These are phyloP conservation scores for Eupeodes latifasciatus DNA, from an alignment of 2,888 invertebrate genomes.

Conservation along the genomic window DNA sequence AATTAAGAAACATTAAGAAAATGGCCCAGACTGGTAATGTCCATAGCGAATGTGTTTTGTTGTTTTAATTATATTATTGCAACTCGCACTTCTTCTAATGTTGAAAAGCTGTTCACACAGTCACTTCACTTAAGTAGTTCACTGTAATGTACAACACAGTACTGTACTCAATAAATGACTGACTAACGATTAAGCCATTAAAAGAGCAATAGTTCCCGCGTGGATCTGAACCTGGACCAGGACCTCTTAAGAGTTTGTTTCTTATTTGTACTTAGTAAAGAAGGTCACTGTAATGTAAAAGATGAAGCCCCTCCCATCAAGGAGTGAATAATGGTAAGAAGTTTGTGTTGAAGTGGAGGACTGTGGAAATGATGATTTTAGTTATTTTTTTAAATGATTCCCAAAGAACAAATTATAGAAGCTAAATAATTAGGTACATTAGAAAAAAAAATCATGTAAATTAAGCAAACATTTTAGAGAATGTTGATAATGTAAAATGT, in stretches of 20 bases:
- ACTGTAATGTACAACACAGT: too few species aligned
- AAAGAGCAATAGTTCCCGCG: background rate
- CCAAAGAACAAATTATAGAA: constrained; percentile 44
- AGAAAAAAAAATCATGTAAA: background rate
- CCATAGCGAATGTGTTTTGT: background rate
- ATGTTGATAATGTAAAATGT: background rate
- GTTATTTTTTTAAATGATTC: constrained; percentile 45
- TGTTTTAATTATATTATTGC: background rate
- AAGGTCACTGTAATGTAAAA: background rate
- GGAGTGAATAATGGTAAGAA: background rate
- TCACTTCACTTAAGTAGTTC: too few species aligned
- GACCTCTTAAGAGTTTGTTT: background rate
- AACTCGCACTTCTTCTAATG: background rate
- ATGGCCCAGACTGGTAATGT: background rate
- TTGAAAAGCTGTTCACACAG: background rate
- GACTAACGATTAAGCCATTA: background rate
- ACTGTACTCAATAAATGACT: too few species aligned
- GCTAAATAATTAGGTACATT: constrained; percentile 22
- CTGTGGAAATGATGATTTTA: constrained; percentile 49
- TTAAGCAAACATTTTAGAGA: background rate
- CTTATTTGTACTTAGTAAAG: background rate
- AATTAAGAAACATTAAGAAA: background rate
- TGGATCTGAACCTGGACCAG: background rate
- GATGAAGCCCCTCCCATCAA: background rate
- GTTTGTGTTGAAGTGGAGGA: background rate